Evolutionary conservation across 2,113 vertebrate species (phyloP).

Genomic region (Corythoichthys haematopterus): DNA sequence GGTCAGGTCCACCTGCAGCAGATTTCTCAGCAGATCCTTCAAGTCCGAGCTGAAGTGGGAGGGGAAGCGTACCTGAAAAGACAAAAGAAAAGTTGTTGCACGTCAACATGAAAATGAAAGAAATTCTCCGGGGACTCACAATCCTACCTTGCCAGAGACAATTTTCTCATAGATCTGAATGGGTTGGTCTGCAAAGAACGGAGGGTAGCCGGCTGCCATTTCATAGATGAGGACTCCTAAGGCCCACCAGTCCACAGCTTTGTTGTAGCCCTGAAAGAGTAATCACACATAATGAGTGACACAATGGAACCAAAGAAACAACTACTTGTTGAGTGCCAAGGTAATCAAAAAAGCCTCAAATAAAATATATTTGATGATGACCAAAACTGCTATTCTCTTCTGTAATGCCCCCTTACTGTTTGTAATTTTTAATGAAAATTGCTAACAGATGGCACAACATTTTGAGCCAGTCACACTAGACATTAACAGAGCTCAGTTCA

Average conservation of each 20-base stretch:
- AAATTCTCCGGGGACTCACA: not conserved
- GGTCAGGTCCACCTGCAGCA: slow-evolving; percentile 97
- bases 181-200: slow-evolving; percentile 98
- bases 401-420: not conserved
- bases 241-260: slow-evolving; percentile 99
- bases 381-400: not conserved
- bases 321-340: not conserved
- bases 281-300: not conserved
- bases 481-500: too few relatives aligned
- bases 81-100: not conserved
- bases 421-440: not conserved
- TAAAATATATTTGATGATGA: not conserved
- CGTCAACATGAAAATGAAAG: not conserved
- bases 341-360: not conserved
- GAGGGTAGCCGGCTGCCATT: slow-evolving; percentile 98
- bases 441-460: too few relatives aligned
- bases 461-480: too few relatives aligned
- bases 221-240: slow-evolving; percentile 97
- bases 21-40: slow-evolving; percentile 95
- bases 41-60: slow-evolving; percentile 99
- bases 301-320: not conserved
- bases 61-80: slow-evolving; percentile 87
- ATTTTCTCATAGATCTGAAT: slow-evolving; percentile 99
- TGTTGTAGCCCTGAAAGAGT: slow-evolving; percentile 88
- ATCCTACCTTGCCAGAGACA: slow-evolving; percentile 91